Conservation (phyloP, 2,888 invertebrate genomes). For the Caenorhabditis drosophilae region DNA sequence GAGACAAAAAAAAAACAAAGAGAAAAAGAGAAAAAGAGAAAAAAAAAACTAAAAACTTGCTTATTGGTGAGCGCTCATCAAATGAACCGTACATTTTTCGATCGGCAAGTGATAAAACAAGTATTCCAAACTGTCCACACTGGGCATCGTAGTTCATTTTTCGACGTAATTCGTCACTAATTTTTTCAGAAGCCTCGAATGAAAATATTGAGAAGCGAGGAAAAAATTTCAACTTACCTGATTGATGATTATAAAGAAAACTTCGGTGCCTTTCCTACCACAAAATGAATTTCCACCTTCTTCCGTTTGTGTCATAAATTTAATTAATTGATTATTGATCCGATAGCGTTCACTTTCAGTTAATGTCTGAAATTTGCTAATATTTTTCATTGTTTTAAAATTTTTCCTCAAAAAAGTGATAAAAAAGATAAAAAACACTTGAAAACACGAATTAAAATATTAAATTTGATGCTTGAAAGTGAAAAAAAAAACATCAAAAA, state of each 20-base stretch:
- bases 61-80: slow-evolving; percentile 41
- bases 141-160: slow-evolving; percentile 52
- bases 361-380: slow-evolving; percentile 37
- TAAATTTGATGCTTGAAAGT: not conserved
- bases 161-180: slow-evolving; percentile 41
- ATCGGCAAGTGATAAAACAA: slow-evolving; percentile 45
- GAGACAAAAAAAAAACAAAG: not conserved
- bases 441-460: too few relatives aligned
- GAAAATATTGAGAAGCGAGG: not conserved
- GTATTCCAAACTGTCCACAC: slow-evolving; percentile 43
- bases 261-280: slow-evolving; percentile 45
- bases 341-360: slow-evolving; percentile 49
- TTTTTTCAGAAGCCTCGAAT: slow-evolving; percentile 43
- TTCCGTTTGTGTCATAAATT: slow-evolving; percentile 35
- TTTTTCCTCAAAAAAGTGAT: too few relatives aligned
- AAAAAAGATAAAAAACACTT: too few relatives aligned
- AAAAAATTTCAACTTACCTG: slow-evolving; percentile 14
- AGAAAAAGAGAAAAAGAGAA: not conserved
- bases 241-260: slow-evolving; percentile 37
- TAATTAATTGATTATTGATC: slow-evolving; percentile 41
- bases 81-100: slow-evolving; percentile 45
- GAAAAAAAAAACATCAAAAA: not conserved
- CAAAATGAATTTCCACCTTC: slow-evolving; percentile 39
- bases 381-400: not conserved
- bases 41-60: slow-evolving; percentile 16